Base-by-base conservation (phyloP, 2,888 invertebrate genomes). In the Hoplodrina ambigua region DNA sequence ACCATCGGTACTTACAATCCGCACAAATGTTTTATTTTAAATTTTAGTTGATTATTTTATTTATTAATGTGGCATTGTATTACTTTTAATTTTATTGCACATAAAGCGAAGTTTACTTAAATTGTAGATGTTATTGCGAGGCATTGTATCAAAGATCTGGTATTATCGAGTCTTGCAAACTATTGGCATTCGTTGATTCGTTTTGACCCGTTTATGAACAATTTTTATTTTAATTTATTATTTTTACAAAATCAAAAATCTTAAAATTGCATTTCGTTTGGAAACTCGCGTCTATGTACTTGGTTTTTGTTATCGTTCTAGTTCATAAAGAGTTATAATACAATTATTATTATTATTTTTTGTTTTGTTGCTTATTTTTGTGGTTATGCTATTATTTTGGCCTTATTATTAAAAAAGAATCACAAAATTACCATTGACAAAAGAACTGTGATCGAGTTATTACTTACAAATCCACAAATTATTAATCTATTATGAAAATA, bases 21-120 rank as follows among this genome's bases (percentile, higher is more conserved):
- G 94, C 94, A 94, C 94, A 94, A 94, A 93, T 90, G 88, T 87
- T 87, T 89, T 89, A 87, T 84, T 82, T 84, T 83, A 81, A 78
- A 78, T 88, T 88, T 89, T 89, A 89, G 87, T 90, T 41, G 41
- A 41, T 41, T 90, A 69, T 78, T 89, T 88, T 85, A 85, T 86
- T 94, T 92, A 93, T 93, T 93, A 92, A 90, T 91, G 89, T 89
- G 86, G 86, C 87, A 87, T 88, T 87, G 85, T 92, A 88, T 91
- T 89, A 91, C 75, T 82, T 82, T 81, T 83, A 78, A 80, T 90
- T 90, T 89, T 86, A 83, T 86, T 88, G 83, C 86, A 88, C 85
- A 86, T 75, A 73, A 86, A 86, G 94, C 94, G 91, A 91, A 91
- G 92, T 91, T 94, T 94, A 95, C 94, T 94, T 95, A 95, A 94